Base-by-base conservation (phyloP, 1,140 invertebrate genomes). In the Brachionus asplanchnoidis region DNA sequence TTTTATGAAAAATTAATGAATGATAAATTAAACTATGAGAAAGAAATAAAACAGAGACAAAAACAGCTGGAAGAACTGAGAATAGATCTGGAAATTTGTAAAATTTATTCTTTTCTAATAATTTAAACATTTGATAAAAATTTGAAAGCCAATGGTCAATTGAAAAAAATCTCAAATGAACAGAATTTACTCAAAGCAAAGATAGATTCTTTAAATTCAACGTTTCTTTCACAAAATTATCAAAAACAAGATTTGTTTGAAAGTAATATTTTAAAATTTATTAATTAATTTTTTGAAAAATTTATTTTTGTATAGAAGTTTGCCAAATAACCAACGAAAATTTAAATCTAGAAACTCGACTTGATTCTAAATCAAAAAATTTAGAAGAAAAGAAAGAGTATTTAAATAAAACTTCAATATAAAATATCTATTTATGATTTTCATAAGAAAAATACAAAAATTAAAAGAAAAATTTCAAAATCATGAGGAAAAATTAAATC, bases 1-100 rank as follows among this genome's bases (percentile, higher is more conserved):
- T 77, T 50, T 77, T 77, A 77, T 26, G 73, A 77, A 50, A 23
- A 77, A 50, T 23, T 77, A 9, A 14, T 77, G 17, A 77, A 50
- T 26, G 46, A 23, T 28, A 77, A 12, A 26, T 11, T 12, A 17
- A 36, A 44, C 7, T 53, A 53, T 9, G 23, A 26, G 12, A 46
- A 23, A 26, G 26, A 77, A 50, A 50, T 77, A 4, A 77, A 77
- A 77, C 17, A 50, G 12, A 46, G 28, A 50, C 12, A 53, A 46
- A 46, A 17, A 23, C 17, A 50, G 14, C 8, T 77, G 7, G 73
- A 77, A 12, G 73, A 77, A 26, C 9, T 77, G 2, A 3, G 0
- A 23, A 23, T 12, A 12, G 26, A 50, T 26, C 12, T 26, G n/a
- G 8, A 77, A 50, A n/a, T 50, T 23, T 28, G 73, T 77, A 26